Conservation (phyloP, 2,797 vertebrate genomes). For the Characodon lateralis region DNA sequence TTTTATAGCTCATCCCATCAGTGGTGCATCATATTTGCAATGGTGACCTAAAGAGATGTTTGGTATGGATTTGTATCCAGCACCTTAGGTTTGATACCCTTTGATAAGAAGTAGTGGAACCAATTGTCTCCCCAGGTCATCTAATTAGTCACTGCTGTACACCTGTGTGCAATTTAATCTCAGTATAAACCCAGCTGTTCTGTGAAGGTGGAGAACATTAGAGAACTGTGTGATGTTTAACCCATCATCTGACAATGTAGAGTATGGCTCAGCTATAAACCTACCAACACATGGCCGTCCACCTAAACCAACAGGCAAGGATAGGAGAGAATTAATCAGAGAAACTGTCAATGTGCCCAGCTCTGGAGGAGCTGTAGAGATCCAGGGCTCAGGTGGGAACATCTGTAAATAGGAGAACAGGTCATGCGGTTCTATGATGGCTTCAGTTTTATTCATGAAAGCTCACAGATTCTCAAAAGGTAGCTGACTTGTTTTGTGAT, state of each 20-base stretch:
- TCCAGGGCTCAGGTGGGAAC: not conserved
- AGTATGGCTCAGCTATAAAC: not conserved
- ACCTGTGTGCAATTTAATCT: not conserved
- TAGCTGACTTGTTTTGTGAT: not conserved
- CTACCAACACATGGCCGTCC: not conserved
- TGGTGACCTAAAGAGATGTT: not conserved
- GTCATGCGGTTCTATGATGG: not conserved
- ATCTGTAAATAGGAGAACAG: not conserved
- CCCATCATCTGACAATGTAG: not conserved
- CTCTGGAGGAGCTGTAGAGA: too few relatives aligned
- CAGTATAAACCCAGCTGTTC: not conserved
- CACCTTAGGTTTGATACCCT: not conserved
- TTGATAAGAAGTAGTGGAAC: not conserved
- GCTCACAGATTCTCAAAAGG: not conserved
- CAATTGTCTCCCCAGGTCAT: not conserved
- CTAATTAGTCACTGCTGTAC: not conserved
- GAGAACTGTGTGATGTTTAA: not conserved
- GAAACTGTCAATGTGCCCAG: too few relatives aligned
- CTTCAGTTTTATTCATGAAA: not conserved
- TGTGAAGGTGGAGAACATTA: not conserved
- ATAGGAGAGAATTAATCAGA: not conserved
- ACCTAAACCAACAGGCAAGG: too few relatives aligned
- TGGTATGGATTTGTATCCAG: not conserved
- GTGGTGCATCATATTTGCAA: not conserved
- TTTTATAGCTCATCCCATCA: not conserved